Conservation (phyloP, 2,113 vertebrate species). For the Gavia stellata region DNA sequence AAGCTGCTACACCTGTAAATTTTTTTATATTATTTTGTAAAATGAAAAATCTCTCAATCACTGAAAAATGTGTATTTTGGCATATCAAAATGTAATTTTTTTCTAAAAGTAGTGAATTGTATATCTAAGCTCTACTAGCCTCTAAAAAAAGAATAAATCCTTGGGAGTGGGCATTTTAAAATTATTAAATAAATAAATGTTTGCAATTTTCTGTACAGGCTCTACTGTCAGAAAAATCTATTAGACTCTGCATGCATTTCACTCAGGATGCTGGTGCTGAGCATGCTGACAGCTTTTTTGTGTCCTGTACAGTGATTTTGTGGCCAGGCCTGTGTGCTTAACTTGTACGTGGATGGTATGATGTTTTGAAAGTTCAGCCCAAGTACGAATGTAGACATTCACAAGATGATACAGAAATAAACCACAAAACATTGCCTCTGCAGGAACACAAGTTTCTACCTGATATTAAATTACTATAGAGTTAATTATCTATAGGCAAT, state of each 20-base stretch:
- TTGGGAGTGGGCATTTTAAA: neutral
- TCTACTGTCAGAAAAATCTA: neutral
- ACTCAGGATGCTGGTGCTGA: neutral
- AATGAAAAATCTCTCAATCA: neutral
- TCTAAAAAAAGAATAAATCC: neutral
- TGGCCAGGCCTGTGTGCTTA: neutral
- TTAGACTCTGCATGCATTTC: accelerated
- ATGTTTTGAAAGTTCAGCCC: neutral
- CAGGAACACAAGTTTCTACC: neutral
- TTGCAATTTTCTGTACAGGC: neutral
- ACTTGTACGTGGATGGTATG: accelerated
- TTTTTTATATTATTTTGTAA: neutral
- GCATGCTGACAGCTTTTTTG: neutral
- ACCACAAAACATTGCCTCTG: neutral
- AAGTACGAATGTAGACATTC: neutral
- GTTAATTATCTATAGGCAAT: neutral
- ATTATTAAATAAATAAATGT: neutral
- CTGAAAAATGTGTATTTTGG: neutral
- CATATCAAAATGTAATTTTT: neutral
- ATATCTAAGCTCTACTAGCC: neutral
- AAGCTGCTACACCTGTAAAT: neutral
- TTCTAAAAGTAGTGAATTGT: neutral
- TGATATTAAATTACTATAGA: neutral
- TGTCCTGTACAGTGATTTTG: neutral
- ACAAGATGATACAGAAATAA: neutral